Base-by-base conservation (phyloP, 2,113 vertebrate species). In the Callipepla squamata region DNA sequence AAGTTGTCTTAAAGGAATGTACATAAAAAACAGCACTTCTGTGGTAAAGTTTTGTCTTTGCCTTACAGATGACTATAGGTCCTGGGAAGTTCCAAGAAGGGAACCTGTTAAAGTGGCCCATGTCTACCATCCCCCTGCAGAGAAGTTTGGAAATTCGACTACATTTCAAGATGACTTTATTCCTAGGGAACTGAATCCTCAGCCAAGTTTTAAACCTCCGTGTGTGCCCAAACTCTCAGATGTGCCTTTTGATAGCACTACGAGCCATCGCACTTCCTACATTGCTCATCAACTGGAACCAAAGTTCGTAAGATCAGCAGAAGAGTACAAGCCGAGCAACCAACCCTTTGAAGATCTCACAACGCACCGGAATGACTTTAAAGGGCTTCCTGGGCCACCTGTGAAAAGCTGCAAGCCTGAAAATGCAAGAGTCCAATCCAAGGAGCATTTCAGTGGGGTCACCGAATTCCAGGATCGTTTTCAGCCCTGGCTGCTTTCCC, bases 391-490 rank as follows among this genome's bases (percentile, higher is more conserved):
- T 12, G 98, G 98, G 6, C 89, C 97, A 50, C 85, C 94, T 13
- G 78, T 97, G 36, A 98, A 97, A 90, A 98, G 97, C 95, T 98
- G 95, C 97, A 98, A 97, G 91, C 98, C 98, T 14, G 93, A 97
- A 21, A 10, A 12, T 1, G 21, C 26, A 8, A 95, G 92, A 90
- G 15, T 94, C 13, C 42, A 69, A 69, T 97, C 80, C 2, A 95
- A 51, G 4, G 85, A 62, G 51, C 95, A 48, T 15, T 98, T 99
- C 84, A 87, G 96, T 45, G 97, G 97, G 78, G 96, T 79, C 92
- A 98, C 98, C 2, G 98, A 99, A 96, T 98, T 98, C 91, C 97
- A 92, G 25, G 98, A 98, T 25, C 92, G 97, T 47, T 99, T 98
- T 84, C 98, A 97, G 82, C 94, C 97, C 0, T 98, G 98, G 98